Conservation (phyloP, 30 jellyfish, hydroid and myxozoan species). For the Pelagia noctiluca region DNA sequence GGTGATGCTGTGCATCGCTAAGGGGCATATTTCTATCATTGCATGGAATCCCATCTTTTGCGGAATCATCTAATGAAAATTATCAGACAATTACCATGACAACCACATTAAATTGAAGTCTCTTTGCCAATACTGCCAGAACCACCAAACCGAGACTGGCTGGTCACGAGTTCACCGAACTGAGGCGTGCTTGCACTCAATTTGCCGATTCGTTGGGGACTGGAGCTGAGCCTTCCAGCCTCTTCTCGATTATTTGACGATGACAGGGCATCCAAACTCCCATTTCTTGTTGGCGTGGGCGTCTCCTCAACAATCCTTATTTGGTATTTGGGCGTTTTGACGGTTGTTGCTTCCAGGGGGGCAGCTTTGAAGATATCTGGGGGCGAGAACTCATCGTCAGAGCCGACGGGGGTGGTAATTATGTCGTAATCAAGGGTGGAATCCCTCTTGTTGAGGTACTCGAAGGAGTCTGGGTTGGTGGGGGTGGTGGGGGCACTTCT, state of each 20-base stretch:
- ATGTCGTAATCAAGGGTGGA: slow-evolving; percentile 70
- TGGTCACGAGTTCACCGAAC: slow-evolving; percentile 62
- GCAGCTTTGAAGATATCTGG: neutral
- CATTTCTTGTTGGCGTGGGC: slow-evolving; percentile 18
- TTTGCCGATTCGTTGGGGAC: slow-evolving; percentile 51
- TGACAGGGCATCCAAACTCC: slow-evolving; percentile 43
- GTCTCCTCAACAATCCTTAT: slow-evolving; percentile 45
- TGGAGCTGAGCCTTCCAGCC: slow-evolving; percentile 41
- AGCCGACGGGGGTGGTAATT: slow-evolving; percentile 74
- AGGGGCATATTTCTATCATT: no score
- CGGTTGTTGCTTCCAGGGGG: neutral
- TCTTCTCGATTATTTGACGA: slow-evolving; percentile 54
- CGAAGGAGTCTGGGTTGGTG: slow-evolving; percentile 36
- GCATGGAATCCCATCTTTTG: neutral
- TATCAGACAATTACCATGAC: neutral
- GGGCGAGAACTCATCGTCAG: slow-evolving; percentile 64
- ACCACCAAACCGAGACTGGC: slow-evolving; percentile 76
- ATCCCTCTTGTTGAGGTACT: slow-evolving; percentile 32
- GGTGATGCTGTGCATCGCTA: no score
- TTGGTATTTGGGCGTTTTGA: slow-evolving; percentile 61
- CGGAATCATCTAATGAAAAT: neutral
- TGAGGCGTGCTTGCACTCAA: slow-evolving; percentile 77
- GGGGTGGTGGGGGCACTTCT: slow-evolving; percentile 77
- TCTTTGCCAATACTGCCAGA: slow-evolving; percentile 70
- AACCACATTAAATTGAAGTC: slow-evolving; percentile 49